phyloP scores from a whole-genome alignment of 37 sponge, comb jelly and placozoan species.

The Haliclona indistincta region DNA sequence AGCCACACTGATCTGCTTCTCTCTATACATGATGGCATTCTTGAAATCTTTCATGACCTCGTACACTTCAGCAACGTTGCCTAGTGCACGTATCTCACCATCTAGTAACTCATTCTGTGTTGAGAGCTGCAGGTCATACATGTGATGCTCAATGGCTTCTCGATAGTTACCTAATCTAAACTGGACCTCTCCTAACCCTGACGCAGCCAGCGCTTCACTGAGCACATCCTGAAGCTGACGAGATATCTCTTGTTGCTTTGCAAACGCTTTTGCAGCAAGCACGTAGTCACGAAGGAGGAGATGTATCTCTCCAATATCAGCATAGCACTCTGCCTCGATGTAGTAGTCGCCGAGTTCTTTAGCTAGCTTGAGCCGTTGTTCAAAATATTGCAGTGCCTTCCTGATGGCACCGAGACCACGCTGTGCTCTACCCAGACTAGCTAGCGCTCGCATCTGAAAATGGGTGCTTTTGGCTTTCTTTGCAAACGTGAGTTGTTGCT shows the following conservation, averaged over 20 bases:
- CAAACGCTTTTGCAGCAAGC: constrained; percentile 66
- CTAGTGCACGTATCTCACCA: constrained; percentile 76
- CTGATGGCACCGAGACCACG: constrained; percentile 75
- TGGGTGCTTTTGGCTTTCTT: constrained; percentile 36
- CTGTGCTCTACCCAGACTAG: constrained; percentile 81
- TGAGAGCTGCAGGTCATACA: constrained; percentile 63
- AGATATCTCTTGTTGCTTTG: constrained; percentile 69
- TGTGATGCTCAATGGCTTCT: constrained; percentile 79
- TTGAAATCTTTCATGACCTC: constrained; percentile 80
- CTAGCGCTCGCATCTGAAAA: constrained; percentile 65
- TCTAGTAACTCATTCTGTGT: constrained; percentile 43
- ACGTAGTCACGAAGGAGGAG: constrained; percentile 68
- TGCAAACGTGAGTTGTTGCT: constrained; percentile 63
- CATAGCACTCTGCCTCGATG: constrained; percentile 83
- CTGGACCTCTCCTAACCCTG: constrained; percentile 86
- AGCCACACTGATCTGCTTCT: constrained; percentile 73
- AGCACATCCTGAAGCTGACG: constrained; percentile 53
- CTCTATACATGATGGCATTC: constrained; percentile 62
- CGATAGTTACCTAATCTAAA: constrained; percentile 65
- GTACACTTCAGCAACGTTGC: constrained; percentile 84
- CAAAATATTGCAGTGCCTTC: constrained; percentile 62
- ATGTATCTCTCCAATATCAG: constrained; percentile 82
- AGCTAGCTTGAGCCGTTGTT: constrained; percentile 66
- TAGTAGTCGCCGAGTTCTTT: constrained; percentile 64
- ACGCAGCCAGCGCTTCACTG: constrained; percentile 77